Percentiles rank a stretch among this genome's conserved stretches.
phyloP scores from a whole-genome alignment of 2,113 vertebrate species.

The Scomber japonicus region DNA sequence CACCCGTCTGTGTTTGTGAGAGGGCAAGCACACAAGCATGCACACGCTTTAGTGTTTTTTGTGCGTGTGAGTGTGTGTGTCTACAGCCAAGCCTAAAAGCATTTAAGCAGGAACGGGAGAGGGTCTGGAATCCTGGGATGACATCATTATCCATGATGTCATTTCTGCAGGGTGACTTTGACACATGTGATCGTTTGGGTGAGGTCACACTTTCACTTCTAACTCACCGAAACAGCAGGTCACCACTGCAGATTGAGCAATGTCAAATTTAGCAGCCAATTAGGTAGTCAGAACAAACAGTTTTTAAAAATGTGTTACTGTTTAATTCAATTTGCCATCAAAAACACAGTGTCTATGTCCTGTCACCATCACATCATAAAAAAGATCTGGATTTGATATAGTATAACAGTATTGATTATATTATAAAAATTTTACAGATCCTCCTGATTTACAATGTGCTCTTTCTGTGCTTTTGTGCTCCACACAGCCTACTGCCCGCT shows the following conservation, averaged over 20 bases:
- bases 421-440: constrained; percentile 12
- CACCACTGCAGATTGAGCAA: constrained; percentile 54
- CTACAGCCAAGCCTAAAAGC: constrained; percentile 78
- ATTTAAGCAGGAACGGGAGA: constrained; percentile 79
- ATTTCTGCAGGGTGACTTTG: constrained; percentile 86
- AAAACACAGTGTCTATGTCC: neutral
- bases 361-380: neutral
- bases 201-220: constrained; percentile 80
- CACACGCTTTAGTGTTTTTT: constrained; percentile 10
- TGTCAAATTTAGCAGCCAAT: constrained; percentile 57
- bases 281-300: constrained; percentile 33
- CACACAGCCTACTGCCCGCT: neutral
- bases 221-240: constrained; percentile 64
- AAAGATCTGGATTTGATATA: constrained; percentile 10
- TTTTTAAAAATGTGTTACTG: constrained; percentile 17
- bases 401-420: neutral
- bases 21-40: neutral
- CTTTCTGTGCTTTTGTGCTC: neutral
- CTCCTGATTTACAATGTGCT: constrained; percentile 34
- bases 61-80: constrained; percentile 37
- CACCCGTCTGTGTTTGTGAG: constrained; percentile 27
- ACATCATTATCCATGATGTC: constrained; percentile 86
- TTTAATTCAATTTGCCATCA: constrained; percentile 13
- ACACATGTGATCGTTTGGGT: constrained; percentile 77
- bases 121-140: constrained; percentile 83